Base-by-base conservation (phyloP, 2,888 invertebrate species). In the Plutella xylostella region DNA sequence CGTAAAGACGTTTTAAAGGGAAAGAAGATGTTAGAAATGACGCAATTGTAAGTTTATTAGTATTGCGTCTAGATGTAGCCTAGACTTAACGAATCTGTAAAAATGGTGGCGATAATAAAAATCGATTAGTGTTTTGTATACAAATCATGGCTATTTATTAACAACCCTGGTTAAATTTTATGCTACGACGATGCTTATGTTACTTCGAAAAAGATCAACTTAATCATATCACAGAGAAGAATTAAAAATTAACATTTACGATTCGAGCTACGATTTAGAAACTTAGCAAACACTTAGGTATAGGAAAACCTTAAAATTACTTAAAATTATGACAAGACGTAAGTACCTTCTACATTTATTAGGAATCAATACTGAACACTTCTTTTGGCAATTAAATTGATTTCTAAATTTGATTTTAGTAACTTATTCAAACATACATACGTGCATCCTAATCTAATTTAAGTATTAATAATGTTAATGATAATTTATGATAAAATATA, bases 151-250 rank as follows among this genome's bases (percentile, higher is more conserved):
- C 25, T 20, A 41, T 73, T 76, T 77, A 79, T 77, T 78, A 71
- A 75, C 59, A 54, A 58, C 54, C 55, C 60, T 59, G 55, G 55
- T 63, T 61, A 28, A 22, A 25, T 14, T 22, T 22, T 22, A 25
- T 25, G 17, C 25, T 21, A 39, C 39, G 14, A 15, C 15, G 15
- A 39, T 39, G 2, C 28, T 22, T 22, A 22, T 6, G 9, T n/a
- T n/a, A n/a, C n/a, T n/a, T n/a, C n/a, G n/a, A n/a, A n/a, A 25
- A 65, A 68, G 61, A 60, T 61, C 60, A 68, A 68, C 63, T 57
- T 63, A 68, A 68, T 69, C 63, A 68, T 80, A 80, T 80, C 80
- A 80, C 80, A 80, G 79, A 69, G 66, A 65, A 68, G 55, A 67
- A 68, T 64, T 58, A 55, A 61, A 62, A 61, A 60, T 65, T 66